These are phyloP conservation scores for Eucera pruinosa DNA, from an alignment of 2,888 invertebrate genomes.

Conservation along the genomic window DNA sequence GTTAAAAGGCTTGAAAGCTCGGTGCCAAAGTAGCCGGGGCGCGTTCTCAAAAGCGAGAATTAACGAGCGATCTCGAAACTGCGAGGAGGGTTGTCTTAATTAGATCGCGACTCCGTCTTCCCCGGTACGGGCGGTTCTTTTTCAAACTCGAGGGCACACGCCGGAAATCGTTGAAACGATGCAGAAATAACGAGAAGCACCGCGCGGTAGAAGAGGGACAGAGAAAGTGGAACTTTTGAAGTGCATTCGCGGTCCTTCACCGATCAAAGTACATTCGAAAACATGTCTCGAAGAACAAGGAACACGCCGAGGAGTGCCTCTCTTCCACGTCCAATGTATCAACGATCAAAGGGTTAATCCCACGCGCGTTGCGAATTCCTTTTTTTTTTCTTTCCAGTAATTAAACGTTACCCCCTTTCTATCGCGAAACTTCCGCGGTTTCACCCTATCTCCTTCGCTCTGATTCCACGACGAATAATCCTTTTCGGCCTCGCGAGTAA, in stretches of 20 bases:
- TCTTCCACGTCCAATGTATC: constrained; percentile 42
- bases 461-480: neutral
- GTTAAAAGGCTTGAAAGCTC: neutral
- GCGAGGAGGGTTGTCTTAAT: constrained; percentile 55
- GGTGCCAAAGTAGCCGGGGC: constrained; percentile 17
- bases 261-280: constrained; percentile 51
- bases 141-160: constrained; percentile 29
- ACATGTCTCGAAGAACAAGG: constrained; percentile 43
- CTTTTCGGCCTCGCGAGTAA: too few species aligned
- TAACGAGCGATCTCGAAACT: constrained; percentile 59
- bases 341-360: constrained; percentile 49
- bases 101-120: constrained; percentile 44
- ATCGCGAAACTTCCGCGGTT: neutral
- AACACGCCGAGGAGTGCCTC: constrained; percentile 38
- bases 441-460: neutral
- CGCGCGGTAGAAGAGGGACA: neutral
- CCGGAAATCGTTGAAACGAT: constrained; percentile 45
- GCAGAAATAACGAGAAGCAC: constrained; percentile 44
- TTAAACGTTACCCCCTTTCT: constrained; percentile 14
- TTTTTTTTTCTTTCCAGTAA: constrained; percentile 30
- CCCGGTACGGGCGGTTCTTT: constrained; percentile 28
- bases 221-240: constrained; percentile 13
- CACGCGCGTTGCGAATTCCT: constrained; percentile 3
- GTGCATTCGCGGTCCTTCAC: constrained; percentile 27
- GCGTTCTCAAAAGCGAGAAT: constrained; percentile 47